Percentiles rank a stretch among this genome's conserved stretches.
phyloP scores from a whole-genome alignment of 1,140 invertebrate species.

The Drosophila sproati region DNA sequence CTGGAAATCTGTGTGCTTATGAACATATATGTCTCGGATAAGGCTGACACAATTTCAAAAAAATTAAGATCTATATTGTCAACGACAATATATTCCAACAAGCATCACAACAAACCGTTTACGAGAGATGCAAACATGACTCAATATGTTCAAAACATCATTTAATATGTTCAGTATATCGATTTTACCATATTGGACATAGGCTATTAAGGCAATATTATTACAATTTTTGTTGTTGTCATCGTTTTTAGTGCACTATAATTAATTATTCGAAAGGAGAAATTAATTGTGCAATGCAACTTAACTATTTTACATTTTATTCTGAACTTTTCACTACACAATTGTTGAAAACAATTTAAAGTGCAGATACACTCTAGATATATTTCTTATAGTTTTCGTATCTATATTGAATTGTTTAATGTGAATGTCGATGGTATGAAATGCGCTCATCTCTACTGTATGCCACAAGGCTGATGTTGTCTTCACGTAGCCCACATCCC shows the following conservation, averaged over 20 bases:
- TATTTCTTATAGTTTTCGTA: too few relatives aligned
- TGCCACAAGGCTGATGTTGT: not conserved
- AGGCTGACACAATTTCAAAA: conserved; percentile 68
- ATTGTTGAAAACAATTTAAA: too few relatives aligned
- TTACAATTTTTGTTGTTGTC: not conserved
- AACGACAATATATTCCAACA: conserved; percentile 7
- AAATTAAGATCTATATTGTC: conserved; percentile 64
- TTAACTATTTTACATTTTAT: too few relatives aligned
- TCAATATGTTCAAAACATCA: not conserved
- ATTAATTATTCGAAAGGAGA: too few relatives aligned
- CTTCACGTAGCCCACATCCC: conserved; percentile 28
- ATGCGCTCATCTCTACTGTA: not conserved
- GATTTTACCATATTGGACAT: too few relatives aligned
- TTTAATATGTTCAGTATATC: too few relatives aligned
- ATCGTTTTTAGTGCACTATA: not conserved
- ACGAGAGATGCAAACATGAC: conserved; percentile 10
- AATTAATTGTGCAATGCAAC: too few relatives aligned
- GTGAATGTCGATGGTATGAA: too few relatives aligned
- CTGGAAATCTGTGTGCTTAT: not conserved
- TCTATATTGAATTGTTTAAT: too few relatives aligned
- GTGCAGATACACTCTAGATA: too few relatives aligned
- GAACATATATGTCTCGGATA: conserved; percentile 22
- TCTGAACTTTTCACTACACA: too few relatives aligned
- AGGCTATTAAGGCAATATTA: too few relatives aligned
- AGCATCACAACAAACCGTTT: conserved; percentile 42